Base-by-base conservation (phyloP, 2,888 invertebrate species). In the Phania funesta region DNA sequence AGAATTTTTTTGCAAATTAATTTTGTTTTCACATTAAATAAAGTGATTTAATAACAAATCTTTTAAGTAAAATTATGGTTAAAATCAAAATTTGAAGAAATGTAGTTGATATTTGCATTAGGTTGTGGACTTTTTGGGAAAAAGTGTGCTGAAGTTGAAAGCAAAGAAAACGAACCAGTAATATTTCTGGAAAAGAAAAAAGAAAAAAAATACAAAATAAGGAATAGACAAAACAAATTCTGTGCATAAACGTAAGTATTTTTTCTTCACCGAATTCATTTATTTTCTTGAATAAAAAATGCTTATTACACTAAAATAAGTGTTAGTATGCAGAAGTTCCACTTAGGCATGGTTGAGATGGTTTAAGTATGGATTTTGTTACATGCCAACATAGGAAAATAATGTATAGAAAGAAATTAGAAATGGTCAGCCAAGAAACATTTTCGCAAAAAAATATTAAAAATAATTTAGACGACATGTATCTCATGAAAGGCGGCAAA, bases 1-100 rank as follows among this genome's bases (percentile, higher is more conserved):
- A 82, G 78, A 64, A 20, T 38, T 41, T 70, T 35, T 73, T 82
- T 82, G 77, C 74, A 68, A 68, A 58, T 68, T 38, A n/a, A 62
- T 60, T 50, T 44, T 29, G 16, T 73, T 56, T 56, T 83, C 52
- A 65, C 32, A 35, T 44, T 64, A 6, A n/a, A 62, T 64, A 65
- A 52, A 46, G 24, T 67, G 54, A 0, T 65, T 38, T 52, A 70
- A 67, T 16, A 58, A 80, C 11, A 71, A 67, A 29, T 52, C 65
- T 62, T 35, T 22, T 26, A n/a, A 26, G 8, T 38, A 16, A 54
- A 29, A 13, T 35, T 20, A 9, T 26, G 29, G 29, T 24, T 8
- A 44, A 1, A 56, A 16, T 11, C 5, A 9, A 13, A 35, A 62
- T 26, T 56, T 29, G 3, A 29, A 24, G 50, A 65, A 73, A 58